Conservation (phyloP, 64 coral and sea anemone species). For the Exaiptasia diaphana region DNA sequence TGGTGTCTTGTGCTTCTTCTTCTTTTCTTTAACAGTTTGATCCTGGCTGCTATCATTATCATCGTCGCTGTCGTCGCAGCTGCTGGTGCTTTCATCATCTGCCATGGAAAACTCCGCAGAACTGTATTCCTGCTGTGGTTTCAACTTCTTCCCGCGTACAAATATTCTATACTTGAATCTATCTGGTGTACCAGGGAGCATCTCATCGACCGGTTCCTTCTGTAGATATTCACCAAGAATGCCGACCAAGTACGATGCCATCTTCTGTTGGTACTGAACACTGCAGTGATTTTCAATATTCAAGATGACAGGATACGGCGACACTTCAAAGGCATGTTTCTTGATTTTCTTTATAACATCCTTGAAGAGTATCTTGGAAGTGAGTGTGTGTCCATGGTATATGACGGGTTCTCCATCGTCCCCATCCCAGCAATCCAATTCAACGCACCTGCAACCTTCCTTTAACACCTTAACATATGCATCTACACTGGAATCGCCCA, state of each 20-base stretch:
- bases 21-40: not conserved
- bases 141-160: not conserved
- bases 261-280: not conserved
- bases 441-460: conserved; percentile 65
- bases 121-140: not conserved
- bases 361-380: conserved; percentile 66
- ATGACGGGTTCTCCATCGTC: conserved; percentile 61
- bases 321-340: conserved; percentile 53
- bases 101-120: not conserved
- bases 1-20: not conserved
- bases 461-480: conserved; percentile 51
- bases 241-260: not conserved
- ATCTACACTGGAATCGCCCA: conserved; percentile 39
- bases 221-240: not conserved
- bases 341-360: conserved; percentile 49
- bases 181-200: not conserved
- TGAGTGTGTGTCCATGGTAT: conserved; percentile 69
- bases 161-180: not conserved
- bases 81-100: not conserved
- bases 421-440: conserved; percentile 78
- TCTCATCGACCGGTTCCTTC: not conserved
- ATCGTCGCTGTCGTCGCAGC: not conserved
- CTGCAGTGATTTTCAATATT: conserved; percentile 17
- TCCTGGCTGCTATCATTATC: not conserved
- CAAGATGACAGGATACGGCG: conserved; percentile 8